phyloP scores from a whole-genome alignment of 37 sponge, comb jelly and placozoan species.

The Oopsacas minuta region DNA sequence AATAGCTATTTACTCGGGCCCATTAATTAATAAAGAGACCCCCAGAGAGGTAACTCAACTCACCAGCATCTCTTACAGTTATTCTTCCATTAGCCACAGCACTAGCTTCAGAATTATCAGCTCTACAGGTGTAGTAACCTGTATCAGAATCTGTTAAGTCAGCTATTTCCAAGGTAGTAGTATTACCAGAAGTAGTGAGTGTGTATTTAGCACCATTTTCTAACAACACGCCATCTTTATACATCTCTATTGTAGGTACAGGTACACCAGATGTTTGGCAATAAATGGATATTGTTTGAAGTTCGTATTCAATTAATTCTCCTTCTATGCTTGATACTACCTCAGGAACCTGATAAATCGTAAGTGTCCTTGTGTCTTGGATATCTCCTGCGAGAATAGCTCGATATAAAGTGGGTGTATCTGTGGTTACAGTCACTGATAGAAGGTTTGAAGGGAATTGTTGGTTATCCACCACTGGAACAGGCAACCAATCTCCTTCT shows the following conservation, averaged over 20 bases:
- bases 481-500: neutral
- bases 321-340: constrained; percentile 8
- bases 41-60: no score
- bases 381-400: neutral
- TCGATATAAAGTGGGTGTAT: neutral
- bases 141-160: neutral
- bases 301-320: neutral
- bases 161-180: neutral
- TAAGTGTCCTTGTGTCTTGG: neutral
- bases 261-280: neutral
- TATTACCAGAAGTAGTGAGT: neutral
- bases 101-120: neutral
- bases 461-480: neutral
- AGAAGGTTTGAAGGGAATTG: neutral
- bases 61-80: neutral
- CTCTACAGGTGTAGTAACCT: constrained; percentile 18
- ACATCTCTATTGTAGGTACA: neutral
- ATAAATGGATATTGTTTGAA: neutral
- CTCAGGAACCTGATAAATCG: neutral
- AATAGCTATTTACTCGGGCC: no score
- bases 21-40: no score
- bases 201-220: neutral
- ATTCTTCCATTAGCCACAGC: neutral
- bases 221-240: neutral
- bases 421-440: neutral